Evolutionary conservation across 2,888 invertebrate species (phyloP), one percentile per base, ranked within the genome.

Genomic region (Zygaena filipendulae): DNA sequence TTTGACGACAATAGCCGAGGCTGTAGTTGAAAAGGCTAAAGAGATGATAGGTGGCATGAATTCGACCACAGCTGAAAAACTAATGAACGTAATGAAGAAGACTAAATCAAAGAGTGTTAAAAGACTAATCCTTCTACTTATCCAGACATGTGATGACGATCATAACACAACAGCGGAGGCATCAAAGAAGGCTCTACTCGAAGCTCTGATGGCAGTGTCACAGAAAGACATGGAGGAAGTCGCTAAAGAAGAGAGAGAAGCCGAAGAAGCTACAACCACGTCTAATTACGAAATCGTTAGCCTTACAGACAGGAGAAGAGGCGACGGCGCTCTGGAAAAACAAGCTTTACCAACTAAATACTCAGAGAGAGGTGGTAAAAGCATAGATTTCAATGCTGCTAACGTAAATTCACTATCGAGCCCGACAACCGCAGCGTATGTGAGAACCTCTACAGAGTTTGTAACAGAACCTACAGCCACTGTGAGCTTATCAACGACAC

Each of bases 61-160:
- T 47, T 87, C 87, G 6, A 86, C 89, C 0, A 89, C 90, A 35
- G 84, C 87, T 0, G 82, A 86, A 35, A 88, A 89, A 41, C 72
- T 92, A 29, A 85, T 91, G 82, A 84, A 85, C 35, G 89, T 91
- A 20, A 92, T 92, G 91, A 87, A 88, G 49, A 88, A 90, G 53
- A 91, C 91, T 0, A 85, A 84, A 41, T 90, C 91, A 41, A 88
- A 88, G 31, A 86, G 88, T 1, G 90, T 91, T 0, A 81, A 87
- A 26, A 81, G 90, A 38, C 68, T 92, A 14, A 87, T 92, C 32
- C 66, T 92, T 14, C 60, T 92, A 13, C 66, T 92, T 33, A 90
- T 92, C 11, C 91, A 88, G 47, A 90, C 90, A 32, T 91, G 91
- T 51, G 88, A 87, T 43, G 86, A 87, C 27, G 85, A 86, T 46